Evolutionary conservation across 1,140 invertebrate genomes (phyloP), one percentile per base, ranked within the genome.

Genomic region (Cotesia vestalis): DNA sequence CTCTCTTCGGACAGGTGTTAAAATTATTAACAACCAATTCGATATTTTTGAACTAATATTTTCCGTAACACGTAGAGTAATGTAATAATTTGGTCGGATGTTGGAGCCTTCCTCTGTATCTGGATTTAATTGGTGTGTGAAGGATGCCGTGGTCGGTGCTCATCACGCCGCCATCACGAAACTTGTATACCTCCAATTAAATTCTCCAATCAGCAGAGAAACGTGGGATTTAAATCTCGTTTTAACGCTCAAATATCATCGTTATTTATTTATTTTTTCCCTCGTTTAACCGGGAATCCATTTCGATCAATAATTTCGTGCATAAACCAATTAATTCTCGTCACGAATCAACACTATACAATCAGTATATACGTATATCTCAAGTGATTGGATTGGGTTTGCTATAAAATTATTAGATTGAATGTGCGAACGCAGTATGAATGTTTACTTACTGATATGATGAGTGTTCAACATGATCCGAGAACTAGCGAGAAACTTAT

Each of bases 191-290:
- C 53, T 57, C 53, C 53, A 57, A 57, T 57, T 57, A 20, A 17
- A 57, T 57, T 57, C 53, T 57, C 53, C 53, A 57, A 57, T 57
- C 53, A 57, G 53, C 53, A 20, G 20, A n/a, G 8, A 20, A 20
- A 20, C 53, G 53, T 57, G 9, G 9, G 20, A 57, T 57, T 57
- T 57, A 20, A 57, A 17, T 57, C 53, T 57, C 53, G 53, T 57
- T 57, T 57, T 57, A 57, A 57, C 53, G 53, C n/a, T 57, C n/a
- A 57, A 57, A 57, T 57, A 57, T 20, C n/a, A 57, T 57, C 53
- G 53, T 57, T 57, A 57, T 20, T 57, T 20, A 20, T 17, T 46
- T 46, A 46, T 46, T 46, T 46, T 57, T 14, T 46, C 40, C 12
- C 53, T 57, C 53, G 53, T 57, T 57, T n/a, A 5, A 4, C 0